Evolutionary conservation across 35 echinoderm and acorn worm genomes (phyloP).

Genomic region (Apostichopus parvimensis): DNA sequence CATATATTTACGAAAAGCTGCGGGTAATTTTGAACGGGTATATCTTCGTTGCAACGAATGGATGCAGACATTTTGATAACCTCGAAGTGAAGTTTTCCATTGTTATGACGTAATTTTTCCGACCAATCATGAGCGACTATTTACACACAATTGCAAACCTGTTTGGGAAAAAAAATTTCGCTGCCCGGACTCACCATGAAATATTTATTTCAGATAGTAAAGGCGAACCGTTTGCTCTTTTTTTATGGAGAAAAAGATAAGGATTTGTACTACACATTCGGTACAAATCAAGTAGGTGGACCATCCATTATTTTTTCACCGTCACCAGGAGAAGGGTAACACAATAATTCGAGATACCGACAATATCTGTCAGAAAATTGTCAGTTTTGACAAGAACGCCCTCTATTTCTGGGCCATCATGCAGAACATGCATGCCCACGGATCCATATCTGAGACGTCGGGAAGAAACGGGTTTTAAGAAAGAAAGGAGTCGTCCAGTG

Average conservation of each 20-base stretch:
- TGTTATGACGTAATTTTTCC: too few species aligned
- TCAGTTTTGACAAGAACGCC: slow-evolving; percentile 63
- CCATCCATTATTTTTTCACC: slow-evolving; percentile 65
- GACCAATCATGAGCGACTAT: too few species aligned
- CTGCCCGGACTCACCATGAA: slow-evolving; percentile 14
- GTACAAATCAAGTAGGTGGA: slow-evolving; percentile 57
- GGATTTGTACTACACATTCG: slow-evolving; percentile 26
- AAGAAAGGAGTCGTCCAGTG: slow-evolving; percentile 23
- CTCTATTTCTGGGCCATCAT: slow-evolving; percentile 65
- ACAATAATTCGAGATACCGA: slow-evolving; percentile 51
- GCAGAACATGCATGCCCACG: slow-evolving; percentile 58
- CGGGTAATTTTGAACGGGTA: too few species aligned
- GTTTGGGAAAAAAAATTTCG: too few species aligned
- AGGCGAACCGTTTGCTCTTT: neutral
- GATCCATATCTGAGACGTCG: slow-evolving; percentile 46
- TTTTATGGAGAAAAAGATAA: neutral
- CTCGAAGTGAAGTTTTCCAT: too few species aligned
- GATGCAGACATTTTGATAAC: too few species aligned
- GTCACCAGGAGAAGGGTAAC: slow-evolving; percentile 51
- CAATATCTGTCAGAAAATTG: slow-evolving; percentile 52
- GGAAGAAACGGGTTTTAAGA: slow-evolving; percentile 37
- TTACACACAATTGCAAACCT: too few species aligned
- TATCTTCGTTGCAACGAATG: too few species aligned
- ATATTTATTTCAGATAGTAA: slow-evolving; percentile 25
- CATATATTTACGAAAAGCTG: too few species aligned